Evolutionary conservation across 2,888 invertebrate genomes (phyloP), one percentile per base, ranked within the genome.

Genomic region (Lepidocyrtoides sp.): DNA sequence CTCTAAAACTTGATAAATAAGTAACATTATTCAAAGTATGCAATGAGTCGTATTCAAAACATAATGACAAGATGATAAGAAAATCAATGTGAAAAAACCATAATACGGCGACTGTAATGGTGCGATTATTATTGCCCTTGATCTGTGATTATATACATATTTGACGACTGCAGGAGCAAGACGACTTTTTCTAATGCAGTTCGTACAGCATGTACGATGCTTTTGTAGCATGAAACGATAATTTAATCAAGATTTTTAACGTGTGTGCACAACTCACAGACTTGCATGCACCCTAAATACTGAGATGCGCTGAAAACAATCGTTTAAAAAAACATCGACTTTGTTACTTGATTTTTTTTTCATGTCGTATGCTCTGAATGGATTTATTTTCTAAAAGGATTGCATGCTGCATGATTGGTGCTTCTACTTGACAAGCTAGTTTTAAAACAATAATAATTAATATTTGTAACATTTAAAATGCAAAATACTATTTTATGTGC

Each of bases 61-160:
- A 32, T 66, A 14, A 60, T 29, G 14, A 20, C 20, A 23, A 60
- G 7, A 14, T 17, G 54, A 82, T 60, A 63, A 63, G 63, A 44
- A 72, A 72, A 72, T 72, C 36, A 72, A 69, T 48, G 69, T 48
- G 84, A 69, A 84, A 66, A 57, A 14, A 10, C 2, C 14, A 4
- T 63, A 63, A 63, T 36, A 29, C 14, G 10, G n/a, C 69, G 17
- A 20, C 4, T n/a, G 14, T 51, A 60, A 60, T 51, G 14, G 10
- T 5, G 26, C 3, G 0, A 36, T 36, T 10, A 41, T 36, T 41
- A 41, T 36, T 69, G 8, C 41, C 69, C 69, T 41, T 69, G 20
- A 69, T 63, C 17, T 8, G 10, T 75, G 20, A 75, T 75, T 23
- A 75, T 23, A 44, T 4, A 4, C 4, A 41, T 10, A 41, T 10